These are phyloP conservation scores for Tetraodon nigroviridis DNA, from an alignment of 2,113 vertebrate species.

Conservation along the genomic window DNA sequence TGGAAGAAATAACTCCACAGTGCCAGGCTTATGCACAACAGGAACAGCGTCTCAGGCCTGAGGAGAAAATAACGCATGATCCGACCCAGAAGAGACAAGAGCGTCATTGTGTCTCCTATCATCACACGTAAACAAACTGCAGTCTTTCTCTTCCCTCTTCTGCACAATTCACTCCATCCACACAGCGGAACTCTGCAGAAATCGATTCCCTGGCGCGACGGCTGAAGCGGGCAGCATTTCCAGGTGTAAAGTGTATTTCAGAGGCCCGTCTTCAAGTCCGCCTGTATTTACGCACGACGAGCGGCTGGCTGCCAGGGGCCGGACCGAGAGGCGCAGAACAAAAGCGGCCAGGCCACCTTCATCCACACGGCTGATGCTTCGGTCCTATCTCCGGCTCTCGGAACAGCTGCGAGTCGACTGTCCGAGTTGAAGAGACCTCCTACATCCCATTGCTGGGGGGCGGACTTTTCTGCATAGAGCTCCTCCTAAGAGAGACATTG, in stretches of 20 bases:
- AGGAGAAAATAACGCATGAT: conserved; percentile 99
- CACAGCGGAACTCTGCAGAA: conserved; percentile 17
- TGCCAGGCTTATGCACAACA: conserved; percentile 94
- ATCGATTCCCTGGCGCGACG: conserved; percentile 19
- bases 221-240: conserved; percentile 6
- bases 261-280: conserved; percentile 7
- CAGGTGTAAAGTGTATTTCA: conserved; percentile 11
- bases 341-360: conserved; percentile 26
- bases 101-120: conserved; percentile 99
- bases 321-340: conserved; percentile 20
- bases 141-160: conserved; percentile 37
- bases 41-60: conserved; percentile 94
- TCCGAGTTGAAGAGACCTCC: conserved; percentile 34
- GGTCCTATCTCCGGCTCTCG: conserved; percentile 31
- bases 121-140: conserved; percentile 76
- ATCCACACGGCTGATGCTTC: conserved; percentile 31
- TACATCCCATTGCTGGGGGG: conserved; percentile 36
- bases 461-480: conserved; percentile 28
- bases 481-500: conserved; percentile 14
- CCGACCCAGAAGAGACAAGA: conserved; percentile 97
- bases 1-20: conserved; percentile 99
- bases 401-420: conserved; percentile 37
- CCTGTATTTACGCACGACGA: conserved; percentile 22
- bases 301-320: conserved; percentile 22
- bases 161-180: conserved; percentile 64